Percentiles rank a stretch among this genome's conserved stretches.
phyloP scores from a whole-genome alignment of 2,797 vertebrate genomes.

The Channallabes apus region DNA sequence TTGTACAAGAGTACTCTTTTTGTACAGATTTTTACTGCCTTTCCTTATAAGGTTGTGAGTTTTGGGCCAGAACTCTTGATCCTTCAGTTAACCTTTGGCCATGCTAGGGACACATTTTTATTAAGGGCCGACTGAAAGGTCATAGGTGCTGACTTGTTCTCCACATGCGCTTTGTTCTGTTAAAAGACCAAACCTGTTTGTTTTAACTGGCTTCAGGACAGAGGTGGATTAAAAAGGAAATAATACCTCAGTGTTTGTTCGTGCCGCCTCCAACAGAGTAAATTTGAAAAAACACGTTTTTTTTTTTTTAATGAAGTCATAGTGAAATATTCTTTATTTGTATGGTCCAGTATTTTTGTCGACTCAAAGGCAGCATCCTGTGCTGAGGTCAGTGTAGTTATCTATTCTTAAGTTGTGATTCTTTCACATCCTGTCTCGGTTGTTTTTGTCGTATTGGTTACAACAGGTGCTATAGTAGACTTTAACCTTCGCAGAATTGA shows the following conservation, averaged over 20 bases:
- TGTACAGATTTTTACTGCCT: slow-evolving; percentile 43
- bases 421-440: slow-evolving; percentile 24
- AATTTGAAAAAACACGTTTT: not conserved
- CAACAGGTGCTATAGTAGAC: not conserved
- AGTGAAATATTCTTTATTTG: not conserved
- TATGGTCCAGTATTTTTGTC: slow-evolving; percentile 9
- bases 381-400: slow-evolving; percentile 16
- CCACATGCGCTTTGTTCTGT: slow-evolving; percentile 26
- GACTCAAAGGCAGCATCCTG: slow-evolving; percentile 40
- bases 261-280: not conserved
- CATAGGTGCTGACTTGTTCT: slow-evolving; percentile 4
- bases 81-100: slow-evolving; percentile 26
- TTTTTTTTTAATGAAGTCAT: not conserved
- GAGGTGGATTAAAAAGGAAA: slow-evolving; percentile 16
- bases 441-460: not conserved
- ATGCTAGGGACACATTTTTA: not conserved
- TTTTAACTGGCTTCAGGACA: slow-evolving; percentile 18
- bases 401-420: slow-evolving; percentile 31
- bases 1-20: slow-evolving; percentile 48
- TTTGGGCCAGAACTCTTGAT: slow-evolving; percentile 17
- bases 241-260: not conserved
- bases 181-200: slow-evolving; percentile 8
- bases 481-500: not conserved
- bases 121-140: slow-evolving; percentile 5
- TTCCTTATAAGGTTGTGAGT: slow-evolving; percentile 54